phyloP scores from a whole-genome alignment of 2,113 vertebrate genomes.

The Pseudopodoces humilis region DNA sequence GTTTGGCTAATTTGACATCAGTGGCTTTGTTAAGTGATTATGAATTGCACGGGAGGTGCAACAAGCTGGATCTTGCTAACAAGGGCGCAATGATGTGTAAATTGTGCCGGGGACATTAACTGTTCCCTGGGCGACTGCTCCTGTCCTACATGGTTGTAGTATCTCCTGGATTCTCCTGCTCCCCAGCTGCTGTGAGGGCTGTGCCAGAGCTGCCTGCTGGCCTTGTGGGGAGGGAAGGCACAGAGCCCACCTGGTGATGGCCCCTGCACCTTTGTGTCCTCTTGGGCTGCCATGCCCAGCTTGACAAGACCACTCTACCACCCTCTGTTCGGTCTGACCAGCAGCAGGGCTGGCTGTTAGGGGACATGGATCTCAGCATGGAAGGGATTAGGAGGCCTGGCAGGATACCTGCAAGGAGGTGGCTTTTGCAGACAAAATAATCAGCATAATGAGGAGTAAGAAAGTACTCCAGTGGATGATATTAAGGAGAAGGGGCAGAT shows the following conservation, averaged over 20 bases:
- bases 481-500: not conserved
- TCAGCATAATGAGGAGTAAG: not conserved
- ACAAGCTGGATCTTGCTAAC: not conserved
- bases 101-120: not conserved
- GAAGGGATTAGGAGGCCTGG: not conserved
- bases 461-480: not conserved
- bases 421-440: not conserved
- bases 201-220: not conserved
- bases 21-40: not conserved
- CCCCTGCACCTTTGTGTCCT: not conserved
- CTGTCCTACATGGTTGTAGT: rapidly evolving
- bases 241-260: not conserved
- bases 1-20: slow-evolving; percentile 64
- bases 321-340: not conserved
- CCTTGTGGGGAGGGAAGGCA: not conserved
- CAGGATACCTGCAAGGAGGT: not conserved
- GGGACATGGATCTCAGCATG: not conserved
- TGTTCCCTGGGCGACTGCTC: rapidly evolving
- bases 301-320: not conserved
- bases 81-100: rapidly evolving
- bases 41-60: not conserved
- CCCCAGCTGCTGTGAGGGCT: not conserved
- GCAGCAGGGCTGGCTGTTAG: not conserved
- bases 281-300: not conserved
- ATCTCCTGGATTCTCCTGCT: not conserved